Evolutionary conservation across 2,113 vertebrate genomes (phyloP), one percentile per base, ranked within the genome.

Genomic region (Natator depressus): DNA sequence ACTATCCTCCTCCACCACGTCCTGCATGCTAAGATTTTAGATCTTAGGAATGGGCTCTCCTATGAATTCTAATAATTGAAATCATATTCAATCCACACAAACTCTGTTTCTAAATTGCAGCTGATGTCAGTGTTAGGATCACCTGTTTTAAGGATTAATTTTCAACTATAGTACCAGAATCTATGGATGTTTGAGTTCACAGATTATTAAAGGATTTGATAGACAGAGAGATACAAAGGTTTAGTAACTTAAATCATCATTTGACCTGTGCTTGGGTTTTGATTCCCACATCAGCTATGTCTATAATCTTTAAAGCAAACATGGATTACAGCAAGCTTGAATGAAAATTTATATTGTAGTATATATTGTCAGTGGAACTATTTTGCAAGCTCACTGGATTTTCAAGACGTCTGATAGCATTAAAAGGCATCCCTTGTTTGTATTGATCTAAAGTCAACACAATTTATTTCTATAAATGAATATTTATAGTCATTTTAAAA

Each of bases 261-360:
- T 90, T 95, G 96, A 97, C 97, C 91, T 93, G 38, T 88, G 65
- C 93, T 96, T 93, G 84, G 78, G 22, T 1, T 94, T 95, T 97
- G 93, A 97, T 96, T 97, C 88, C 86, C 91, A 91, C 59, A 86
- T 93, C 93, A 96, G 59, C 82, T 75, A 80, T n/a, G 83, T 91
- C 89, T 96, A 82, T 97, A 97, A 97, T 97, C 97, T 94, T 95
- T 88, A 97, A 94, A 96, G 88, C 93, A 98, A 97, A 97, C 82
- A 97, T 46, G 86, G 93, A 96, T 95, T 97, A 93, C 35, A 84
- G 27, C 35, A 92, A 95, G 69, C 81, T 91, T 86, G 69, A 95
- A 90, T 89, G 78, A 96, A 97, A 97, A 95, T 93, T 95, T 87
- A 91, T 96, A 94, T 89, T 94, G 50, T 78, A 80, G 42, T 57